These are phyloP conservation scores for Apocheima hispidaria DNA, from an alignment of 2,888 invertebrate genomes.

Conservation along the genomic window DNA sequence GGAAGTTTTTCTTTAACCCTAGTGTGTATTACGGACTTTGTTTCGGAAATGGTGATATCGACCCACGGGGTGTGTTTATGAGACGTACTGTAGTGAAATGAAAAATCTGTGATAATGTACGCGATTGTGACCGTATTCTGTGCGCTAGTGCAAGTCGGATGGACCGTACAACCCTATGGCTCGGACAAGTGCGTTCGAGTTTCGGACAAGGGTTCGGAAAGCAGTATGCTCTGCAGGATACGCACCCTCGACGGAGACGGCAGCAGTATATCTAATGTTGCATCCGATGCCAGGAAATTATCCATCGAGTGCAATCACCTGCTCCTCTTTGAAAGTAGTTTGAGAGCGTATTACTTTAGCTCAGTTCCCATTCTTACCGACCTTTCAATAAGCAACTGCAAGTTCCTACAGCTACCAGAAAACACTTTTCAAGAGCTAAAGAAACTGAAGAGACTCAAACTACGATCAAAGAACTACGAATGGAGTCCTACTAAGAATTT, in stretches of 20 bases:
- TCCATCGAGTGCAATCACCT: slow-evolving; percentile 92
- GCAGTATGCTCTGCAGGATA: slow-evolving; percentile 88
- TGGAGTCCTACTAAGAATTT: slow-evolving; percentile 92
- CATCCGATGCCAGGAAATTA: slow-evolving; percentile 90
- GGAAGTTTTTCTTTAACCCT: slow-evolving; percentile 78
- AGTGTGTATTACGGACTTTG: slow-evolving; percentile 81
- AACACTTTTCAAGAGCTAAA: slow-evolving; percentile 93
- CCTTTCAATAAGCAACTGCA: slow-evolving; percentile 91
- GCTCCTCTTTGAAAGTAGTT: slow-evolving; percentile 91
- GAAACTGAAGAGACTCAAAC: slow-evolving; percentile 91
- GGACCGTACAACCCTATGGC: slow-evolving; percentile 83
- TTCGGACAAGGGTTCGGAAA: slow-evolving; percentile 77
- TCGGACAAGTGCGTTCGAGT: slow-evolving; percentile 80
- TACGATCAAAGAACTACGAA: slow-evolving; percentile 92
- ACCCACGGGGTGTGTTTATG: slow-evolving; percentile 85
- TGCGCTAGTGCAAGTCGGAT: slow-evolving; percentile 84
- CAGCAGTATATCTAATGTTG: slow-evolving; percentile 87
- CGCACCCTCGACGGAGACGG: slow-evolving; percentile 90
- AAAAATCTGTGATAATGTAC: slow-evolving; percentile 85
- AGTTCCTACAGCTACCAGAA: slow-evolving; percentile 90
- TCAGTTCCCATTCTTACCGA: slow-evolving; percentile 91
- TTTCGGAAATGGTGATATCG: slow-evolving; percentile 86
- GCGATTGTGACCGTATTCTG: slow-evolving; percentile 77
- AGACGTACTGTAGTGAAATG: slow-evolving; percentile 83
- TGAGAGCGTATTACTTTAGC: slow-evolving; percentile 90